These are phyloP conservation scores for Prostheceraeus crozeri DNA, from an alignment of 2,888 invertebrate genomes.

Conservation along the genomic window DNA sequence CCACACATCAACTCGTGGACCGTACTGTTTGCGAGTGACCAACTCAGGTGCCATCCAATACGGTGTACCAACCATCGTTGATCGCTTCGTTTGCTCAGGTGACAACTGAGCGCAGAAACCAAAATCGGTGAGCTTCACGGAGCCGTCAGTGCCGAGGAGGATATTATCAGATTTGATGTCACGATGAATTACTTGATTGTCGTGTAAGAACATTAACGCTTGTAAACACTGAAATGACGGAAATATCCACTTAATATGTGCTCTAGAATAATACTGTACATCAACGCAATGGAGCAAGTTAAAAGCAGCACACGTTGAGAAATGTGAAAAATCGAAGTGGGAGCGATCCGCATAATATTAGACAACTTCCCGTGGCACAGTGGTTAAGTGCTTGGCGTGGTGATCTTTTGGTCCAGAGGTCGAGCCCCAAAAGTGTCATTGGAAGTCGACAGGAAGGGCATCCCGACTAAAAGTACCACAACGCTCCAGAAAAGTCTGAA, in stretches of 20 bases:
- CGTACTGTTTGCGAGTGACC: constrained; percentile 71
- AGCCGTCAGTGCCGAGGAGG: constrained; percentile 73
- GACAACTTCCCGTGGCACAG: no score
- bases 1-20: constrained; percentile 67
- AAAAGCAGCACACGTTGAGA: no score
- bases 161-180: constrained; percentile 63
- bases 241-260: no score
- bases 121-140: constrained; percentile 67
- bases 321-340: no score
- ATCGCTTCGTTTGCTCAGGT: constrained; percentile 74
- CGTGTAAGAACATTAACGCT: constrained; percentile 93
- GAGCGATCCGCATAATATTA: no score
- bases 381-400: no score
- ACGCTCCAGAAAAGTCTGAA: no score
- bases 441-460: no score
- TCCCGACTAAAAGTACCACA: no score
- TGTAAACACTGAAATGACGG: constrained; percentile 63
- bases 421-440: no score
- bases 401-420: no score
- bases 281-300: no score
- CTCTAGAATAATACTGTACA: constrained; percentile 85
- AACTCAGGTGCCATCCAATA: constrained; percentile 94
- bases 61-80: constrained; percentile 91
- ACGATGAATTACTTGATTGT: constrained; percentile 55
- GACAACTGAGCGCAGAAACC: constrained; percentile 95